phyloP scores from a whole-genome alignment of 2,113 vertebrate genomes.

The Cyanistes caeruleus region DNA sequence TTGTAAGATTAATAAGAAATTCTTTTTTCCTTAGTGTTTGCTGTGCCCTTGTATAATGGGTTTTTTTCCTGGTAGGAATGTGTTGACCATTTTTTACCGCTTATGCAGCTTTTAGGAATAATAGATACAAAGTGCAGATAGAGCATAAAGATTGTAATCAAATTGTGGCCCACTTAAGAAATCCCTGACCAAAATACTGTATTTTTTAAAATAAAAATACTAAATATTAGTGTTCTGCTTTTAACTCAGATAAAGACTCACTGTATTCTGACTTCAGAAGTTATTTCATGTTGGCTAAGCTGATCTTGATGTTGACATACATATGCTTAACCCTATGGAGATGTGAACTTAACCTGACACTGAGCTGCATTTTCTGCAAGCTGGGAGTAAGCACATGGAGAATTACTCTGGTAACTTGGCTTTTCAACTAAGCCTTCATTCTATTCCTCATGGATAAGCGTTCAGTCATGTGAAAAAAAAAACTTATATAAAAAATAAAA shows the following conservation, averaged over 20 bases:
- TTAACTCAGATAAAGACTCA: neutral
- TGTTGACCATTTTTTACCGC: neutral
- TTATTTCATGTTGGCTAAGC: neutral
- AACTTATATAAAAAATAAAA: no score
- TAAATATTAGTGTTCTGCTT: neutral
- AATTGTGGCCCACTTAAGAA: neutral
- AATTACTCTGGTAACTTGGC: slow-evolving; percentile 2
- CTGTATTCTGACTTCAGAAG: neutral
- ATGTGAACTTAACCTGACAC: neutral
- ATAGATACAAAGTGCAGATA: neutral
- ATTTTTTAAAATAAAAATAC: neutral
- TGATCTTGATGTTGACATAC: neutral
- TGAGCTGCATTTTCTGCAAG: neutral
- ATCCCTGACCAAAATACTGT: neutral
- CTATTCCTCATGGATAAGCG: neutral
- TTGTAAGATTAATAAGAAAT: neutral
- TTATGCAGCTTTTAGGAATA: neutral
- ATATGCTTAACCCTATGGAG: neutral
- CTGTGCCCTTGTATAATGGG: neutral
- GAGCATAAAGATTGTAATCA: neutral
- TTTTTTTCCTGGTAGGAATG: neutral
- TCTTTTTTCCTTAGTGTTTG: neutral
- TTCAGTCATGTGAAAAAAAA: neutral
- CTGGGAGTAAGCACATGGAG: slow-evolving; percentile 8
- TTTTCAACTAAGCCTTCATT: neutral